These are phyloP conservation scores for Dasypus novemcinctus DNA, from an alignment of 2,113 vertebrate genomes.

Conservation along the genomic window DNA sequence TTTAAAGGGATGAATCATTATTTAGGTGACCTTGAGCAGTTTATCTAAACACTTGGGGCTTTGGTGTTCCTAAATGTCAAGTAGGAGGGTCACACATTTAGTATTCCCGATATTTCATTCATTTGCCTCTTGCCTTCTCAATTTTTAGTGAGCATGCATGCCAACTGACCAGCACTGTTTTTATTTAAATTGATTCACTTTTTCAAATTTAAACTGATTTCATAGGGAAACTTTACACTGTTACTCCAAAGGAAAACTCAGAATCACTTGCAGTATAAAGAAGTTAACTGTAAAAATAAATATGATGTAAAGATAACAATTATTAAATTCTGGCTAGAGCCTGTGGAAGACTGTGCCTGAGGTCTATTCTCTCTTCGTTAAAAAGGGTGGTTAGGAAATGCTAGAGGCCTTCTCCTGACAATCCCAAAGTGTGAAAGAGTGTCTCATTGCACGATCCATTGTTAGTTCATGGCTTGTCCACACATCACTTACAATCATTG, in stretches of 20 bases:
- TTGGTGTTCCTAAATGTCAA: not conserved
- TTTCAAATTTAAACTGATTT: constrained; percentile 16
- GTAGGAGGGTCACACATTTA: not conserved
- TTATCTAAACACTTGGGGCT: not conserved
- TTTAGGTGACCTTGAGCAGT: not conserved
- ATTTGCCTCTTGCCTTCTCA: not conserved
- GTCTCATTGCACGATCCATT: not conserved
- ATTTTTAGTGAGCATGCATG: not conserved
- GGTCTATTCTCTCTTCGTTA: not conserved
- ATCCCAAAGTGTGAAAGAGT: too few species aligned
- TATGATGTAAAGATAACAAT: not conserved
- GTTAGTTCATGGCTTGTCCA: not conserved
- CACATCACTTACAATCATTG: not conserved
- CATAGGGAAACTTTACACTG: not conserved
- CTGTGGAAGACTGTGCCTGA: not conserved
- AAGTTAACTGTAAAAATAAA: not conserved
- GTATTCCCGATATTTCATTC: not conserved
- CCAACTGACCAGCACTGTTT: not conserved
- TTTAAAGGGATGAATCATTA: not conserved
- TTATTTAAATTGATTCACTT: not conserved
- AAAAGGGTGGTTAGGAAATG: not conserved
- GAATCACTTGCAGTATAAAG: not conserved
- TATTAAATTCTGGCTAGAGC: not conserved
- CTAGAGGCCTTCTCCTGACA: not conserved
- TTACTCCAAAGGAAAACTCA: not conserved